A percentile compares a stretch with the other conserved stretches of the same genome.
These are phyloP conservation scores for Stratiomys singularior DNA, from an alignment of 2,888 invertebrate genomes.

Conservation along the genomic window DNA sequence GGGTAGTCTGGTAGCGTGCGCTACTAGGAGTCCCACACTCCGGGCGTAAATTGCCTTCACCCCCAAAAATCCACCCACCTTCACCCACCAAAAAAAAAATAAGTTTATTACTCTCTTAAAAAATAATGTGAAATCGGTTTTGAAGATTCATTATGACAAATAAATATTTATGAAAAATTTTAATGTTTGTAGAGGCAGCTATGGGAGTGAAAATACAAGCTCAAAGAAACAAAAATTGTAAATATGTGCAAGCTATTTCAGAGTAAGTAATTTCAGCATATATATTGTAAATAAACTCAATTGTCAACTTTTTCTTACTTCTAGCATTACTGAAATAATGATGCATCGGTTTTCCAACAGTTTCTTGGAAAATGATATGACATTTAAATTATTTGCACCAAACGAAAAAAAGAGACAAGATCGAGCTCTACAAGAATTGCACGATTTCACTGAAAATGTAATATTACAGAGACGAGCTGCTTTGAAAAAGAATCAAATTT, in stretches of 20 bases:
- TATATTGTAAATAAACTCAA: background rate
- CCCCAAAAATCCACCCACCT: background rate
- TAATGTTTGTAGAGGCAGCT: slow-evolving; percentile 68
- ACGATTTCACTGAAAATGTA: slow-evolving; percentile 60
- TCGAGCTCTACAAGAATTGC: slow-evolving; percentile 58
- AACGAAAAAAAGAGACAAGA: slow-evolving; percentile 48
- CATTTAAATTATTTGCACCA: slow-evolving; percentile 52
- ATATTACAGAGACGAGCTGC: slow-evolving; percentile 57
- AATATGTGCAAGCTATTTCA: slow-evolving; percentile 78
- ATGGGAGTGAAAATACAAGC: slow-evolving; percentile 79
- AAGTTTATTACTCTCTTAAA: too few relatives aligned
- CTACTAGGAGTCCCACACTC: too few relatives aligned
- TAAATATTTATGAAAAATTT: too few relatives aligned
- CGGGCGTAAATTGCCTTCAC: too few relatives aligned
- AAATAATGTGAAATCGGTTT: too few relatives aligned
- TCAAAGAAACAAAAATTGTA: slow-evolving; percentile 72
- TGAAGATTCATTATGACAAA: too few relatives aligned
- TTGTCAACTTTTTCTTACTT: background rate
- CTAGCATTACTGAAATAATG: slow-evolving; percentile 49
- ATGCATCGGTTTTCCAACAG: slow-evolving; percentile 53
- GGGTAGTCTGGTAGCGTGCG: too few relatives aligned
- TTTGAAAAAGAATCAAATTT: slow-evolving; percentile 1
- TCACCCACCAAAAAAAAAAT: too few relatives aligned
- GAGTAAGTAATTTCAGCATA: slow-evolving; percentile 66
- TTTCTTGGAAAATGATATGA: slow-evolving; percentile 55